Conservation (phyloP, 2,797 vertebrate species). For the Molossus alvarezi region DNA sequence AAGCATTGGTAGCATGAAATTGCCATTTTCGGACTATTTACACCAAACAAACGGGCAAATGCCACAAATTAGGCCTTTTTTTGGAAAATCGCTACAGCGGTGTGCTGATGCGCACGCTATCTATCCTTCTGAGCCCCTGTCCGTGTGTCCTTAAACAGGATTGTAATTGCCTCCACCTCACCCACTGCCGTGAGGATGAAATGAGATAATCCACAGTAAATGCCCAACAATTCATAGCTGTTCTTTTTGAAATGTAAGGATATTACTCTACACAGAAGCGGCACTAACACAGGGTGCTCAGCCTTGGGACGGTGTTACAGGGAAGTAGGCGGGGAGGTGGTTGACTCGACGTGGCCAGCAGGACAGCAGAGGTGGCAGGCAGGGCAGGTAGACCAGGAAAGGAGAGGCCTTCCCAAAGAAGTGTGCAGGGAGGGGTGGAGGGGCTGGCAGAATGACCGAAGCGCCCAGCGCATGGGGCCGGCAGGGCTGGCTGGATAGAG, state of each 20-base stretch:
- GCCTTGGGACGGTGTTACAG: background rate
- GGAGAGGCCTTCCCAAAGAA: background rate
- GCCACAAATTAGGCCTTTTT: background rate
- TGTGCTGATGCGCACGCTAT: background rate
- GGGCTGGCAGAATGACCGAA: background rate
- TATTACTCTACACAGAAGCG: background rate
- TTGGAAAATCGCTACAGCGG: background rate
- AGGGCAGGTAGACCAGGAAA: background rate
- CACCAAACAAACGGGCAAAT: background rate
- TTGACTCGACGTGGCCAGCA: accelerated
- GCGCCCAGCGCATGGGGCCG: accelerated
- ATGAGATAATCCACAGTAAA: accelerated
- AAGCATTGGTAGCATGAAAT: background rate
- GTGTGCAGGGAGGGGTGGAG: background rate
- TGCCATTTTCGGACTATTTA: background rate
- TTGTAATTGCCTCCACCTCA: background rate
- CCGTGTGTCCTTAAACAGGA: background rate
- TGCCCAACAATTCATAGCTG: background rate
- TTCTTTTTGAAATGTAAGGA: background rate
- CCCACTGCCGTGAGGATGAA: background rate
- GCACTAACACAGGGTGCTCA: accelerated
- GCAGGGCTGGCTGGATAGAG: background rate
- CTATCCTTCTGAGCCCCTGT: background rate
- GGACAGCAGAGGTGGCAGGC: too few species aligned
- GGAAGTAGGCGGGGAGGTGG: accelerated